phyloP scores from a whole-genome alignment of 2,888 invertebrate genomes.

The Ormyrus pomaceus region DNA sequence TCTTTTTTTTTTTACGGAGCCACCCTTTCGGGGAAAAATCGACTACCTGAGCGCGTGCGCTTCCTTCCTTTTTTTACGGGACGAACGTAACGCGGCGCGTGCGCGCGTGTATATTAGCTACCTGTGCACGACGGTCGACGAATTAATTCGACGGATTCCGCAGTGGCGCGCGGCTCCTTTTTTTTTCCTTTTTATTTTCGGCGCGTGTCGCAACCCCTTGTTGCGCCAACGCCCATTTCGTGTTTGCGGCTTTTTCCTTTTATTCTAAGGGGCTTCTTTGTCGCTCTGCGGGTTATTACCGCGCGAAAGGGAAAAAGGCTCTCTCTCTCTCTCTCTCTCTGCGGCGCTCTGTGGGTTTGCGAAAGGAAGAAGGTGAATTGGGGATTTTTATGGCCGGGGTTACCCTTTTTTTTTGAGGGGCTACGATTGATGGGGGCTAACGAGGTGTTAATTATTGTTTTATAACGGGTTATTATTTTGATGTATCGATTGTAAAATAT shows the following conservation, averaged over 20 bases:
- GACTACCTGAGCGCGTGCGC: constrained; percentile 71
- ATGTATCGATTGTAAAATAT: too few species aligned
- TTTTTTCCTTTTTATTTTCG: too few species aligned
- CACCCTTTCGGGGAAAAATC: constrained; percentile 61
- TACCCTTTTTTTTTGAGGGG: neutral
- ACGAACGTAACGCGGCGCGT: neutral
- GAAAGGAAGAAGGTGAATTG: neutral
- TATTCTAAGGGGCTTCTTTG: constrained; percentile 6
- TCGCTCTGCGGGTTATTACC: neutral
- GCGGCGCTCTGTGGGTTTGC: too few species aligned
- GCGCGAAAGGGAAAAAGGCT: too few species aligned
- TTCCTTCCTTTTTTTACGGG: constrained; percentile 28
- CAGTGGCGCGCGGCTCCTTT: too few species aligned
- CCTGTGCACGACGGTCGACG: constrained; percentile 17
- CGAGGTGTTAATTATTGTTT: neutral
- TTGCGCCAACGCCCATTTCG: too few species aligned
- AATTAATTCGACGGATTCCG: constrained; percentile 27
- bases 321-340: too few species aligned
- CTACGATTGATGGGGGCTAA: constrained; percentile 7
- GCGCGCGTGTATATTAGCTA: neutral
- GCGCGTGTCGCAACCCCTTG: too few species aligned
- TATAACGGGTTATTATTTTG: too few species aligned
- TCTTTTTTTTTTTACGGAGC: constrained; percentile 53
- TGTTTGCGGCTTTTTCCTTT: neutral
- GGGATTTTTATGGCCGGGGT: neutral